Percentiles rank a stretch among this genome's conserved stretches.
These are phyloP conservation scores for Phenganax marumi DNA, from an alignment of 92 coral and sea anemone genomes.

Conservation along the genomic window DNA sequence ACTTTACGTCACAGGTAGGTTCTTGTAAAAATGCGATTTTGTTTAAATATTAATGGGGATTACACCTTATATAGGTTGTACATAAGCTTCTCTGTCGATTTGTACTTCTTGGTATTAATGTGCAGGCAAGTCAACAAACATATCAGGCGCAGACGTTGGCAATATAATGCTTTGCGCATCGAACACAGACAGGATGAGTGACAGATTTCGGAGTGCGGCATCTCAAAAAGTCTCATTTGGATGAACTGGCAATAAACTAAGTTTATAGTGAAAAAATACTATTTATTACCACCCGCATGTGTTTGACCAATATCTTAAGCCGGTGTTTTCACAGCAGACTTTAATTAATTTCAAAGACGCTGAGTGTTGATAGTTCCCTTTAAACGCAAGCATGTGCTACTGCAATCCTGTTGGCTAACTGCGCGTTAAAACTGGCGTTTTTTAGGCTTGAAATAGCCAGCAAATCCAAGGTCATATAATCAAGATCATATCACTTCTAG, in stretches of 20 bases:
- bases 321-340: conserved; percentile 52
- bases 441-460: background rate
- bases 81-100: conserved; percentile 32
- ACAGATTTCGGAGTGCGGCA: conserved; percentile 4
- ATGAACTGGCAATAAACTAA: conserved; percentile 25
- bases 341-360: conserved; percentile 48
- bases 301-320: conserved; percentile 53
- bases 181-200: conserved; percentile 24
- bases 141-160: conserved; percentile 26
- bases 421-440: background rate
- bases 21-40: conserved; percentile 3
- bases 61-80: conserved; percentile 15
- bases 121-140: conserved; percentile 25
- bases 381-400: conserved; percentile 43
- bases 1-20: background rate
- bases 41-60: background rate
- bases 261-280: conserved; percentile 22
- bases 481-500: conserved; percentile 14
- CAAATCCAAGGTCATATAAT: background rate
- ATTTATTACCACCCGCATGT: conserved; percentile 49
- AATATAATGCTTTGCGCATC: conserved; percentile 8
- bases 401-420: conserved; percentile 13
- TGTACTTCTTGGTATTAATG: conserved; percentile 31
- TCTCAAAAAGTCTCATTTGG: conserved; percentile 24
- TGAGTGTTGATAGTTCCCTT: conserved; percentile 41